Base-by-base conservation (phyloP, 2,888 invertebrate species). In the Ethmia dodecea region DNA sequence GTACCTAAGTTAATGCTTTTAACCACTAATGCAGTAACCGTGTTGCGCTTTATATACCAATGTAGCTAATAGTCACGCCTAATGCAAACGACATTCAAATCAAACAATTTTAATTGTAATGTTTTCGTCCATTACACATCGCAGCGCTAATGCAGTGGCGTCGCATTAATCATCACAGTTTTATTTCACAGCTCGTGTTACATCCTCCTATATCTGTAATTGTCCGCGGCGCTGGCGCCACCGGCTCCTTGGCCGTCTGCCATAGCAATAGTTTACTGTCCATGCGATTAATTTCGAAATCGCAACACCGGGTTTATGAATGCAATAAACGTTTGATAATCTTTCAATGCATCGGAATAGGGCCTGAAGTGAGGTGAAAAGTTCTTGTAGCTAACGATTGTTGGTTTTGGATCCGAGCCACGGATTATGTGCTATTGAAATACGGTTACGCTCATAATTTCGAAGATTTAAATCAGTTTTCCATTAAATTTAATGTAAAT, bases 171-270 rank as follows among this genome's bases (percentile, higher is more conserved):
- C 63, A 72, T 70, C 56, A 60, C 52, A 64, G 60, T 75, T 74
- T 73, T 71, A 74, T 75, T 70, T 69, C 51, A 47, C 69, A 57
- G 64, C 66, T 76, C 71, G 52, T 51, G 56, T 79, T 77, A 67
- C 77, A 53, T 58, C 61, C 56, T 63, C 59, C 60, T 67, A 55
- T 67, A 62, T 68, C 63, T 68, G 71, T 73, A 77, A 76, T 75
- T 73, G 73, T 68, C 63, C 62, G 67, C 59, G 57, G 54, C 66
- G 54, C 43, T 52, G 78, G 79, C 81, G 80, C 80, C 81, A 70
- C 65, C n/a, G 42, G 53, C 52, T 60, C 70, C 58, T 77, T 83
- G 80, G 83, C 77, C 43, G 67, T 48, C 60, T 78, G 81, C 81
- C 81, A 80, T 60, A 62, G 63, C 62, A 65, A 56, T 62, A 60